Conservation (phyloP, 2,888 invertebrate species). For the Andrena flavipes region DNA sequence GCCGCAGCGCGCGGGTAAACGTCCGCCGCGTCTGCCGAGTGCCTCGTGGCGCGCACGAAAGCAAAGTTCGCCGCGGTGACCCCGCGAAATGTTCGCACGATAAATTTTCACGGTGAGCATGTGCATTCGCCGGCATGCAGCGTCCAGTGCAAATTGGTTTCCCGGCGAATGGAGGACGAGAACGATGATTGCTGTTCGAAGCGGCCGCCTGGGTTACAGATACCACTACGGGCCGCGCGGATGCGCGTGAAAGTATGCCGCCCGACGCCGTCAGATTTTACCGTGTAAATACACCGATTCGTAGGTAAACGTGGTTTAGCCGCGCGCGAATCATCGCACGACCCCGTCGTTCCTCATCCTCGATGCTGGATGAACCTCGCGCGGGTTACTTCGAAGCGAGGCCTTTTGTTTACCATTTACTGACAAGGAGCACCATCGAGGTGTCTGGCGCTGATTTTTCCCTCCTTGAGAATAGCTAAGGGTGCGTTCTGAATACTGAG, state of each 20-base stretch:
- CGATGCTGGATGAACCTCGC: neutral
- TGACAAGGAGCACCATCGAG: no score
- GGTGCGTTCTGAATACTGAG: no score
- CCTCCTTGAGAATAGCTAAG: no score
- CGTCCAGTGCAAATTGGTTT: slow-evolving; percentile 21
- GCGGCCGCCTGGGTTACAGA: neutral
- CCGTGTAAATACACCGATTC: slow-evolving; percentile 24
- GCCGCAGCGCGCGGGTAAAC: neutral
- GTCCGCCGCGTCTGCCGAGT: neutral
- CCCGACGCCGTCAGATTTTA: slow-evolving; percentile 10
- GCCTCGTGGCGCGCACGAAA: slow-evolving; percentile 2
- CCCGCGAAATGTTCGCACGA: slow-evolving; percentile 49
- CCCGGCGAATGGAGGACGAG: slow-evolving; percentile 20
- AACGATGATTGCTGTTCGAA: slow-evolving; percentile 25
- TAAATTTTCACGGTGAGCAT: slow-evolving; percentile 29
- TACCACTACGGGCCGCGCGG: neutral
- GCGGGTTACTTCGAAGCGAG: neutral
- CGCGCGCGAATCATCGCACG: slow-evolving; percentile 5
- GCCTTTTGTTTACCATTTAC: neutral
- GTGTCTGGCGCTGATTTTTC: no score
- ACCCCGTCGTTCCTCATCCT: neutral
- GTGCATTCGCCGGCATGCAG: slow-evolving; percentile 5
- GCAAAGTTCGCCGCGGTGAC: slow-evolving; percentile 41
- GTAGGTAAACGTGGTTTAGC: slow-evolving; percentile 16
- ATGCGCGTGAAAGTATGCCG: slow-evolving; percentile 2